A percentile compares a stretch with the other conserved stretches of the same genome.
phyloP scores from a whole-genome alignment of 2,797 vertebrate species.

The Myotis pilosus region DNA sequence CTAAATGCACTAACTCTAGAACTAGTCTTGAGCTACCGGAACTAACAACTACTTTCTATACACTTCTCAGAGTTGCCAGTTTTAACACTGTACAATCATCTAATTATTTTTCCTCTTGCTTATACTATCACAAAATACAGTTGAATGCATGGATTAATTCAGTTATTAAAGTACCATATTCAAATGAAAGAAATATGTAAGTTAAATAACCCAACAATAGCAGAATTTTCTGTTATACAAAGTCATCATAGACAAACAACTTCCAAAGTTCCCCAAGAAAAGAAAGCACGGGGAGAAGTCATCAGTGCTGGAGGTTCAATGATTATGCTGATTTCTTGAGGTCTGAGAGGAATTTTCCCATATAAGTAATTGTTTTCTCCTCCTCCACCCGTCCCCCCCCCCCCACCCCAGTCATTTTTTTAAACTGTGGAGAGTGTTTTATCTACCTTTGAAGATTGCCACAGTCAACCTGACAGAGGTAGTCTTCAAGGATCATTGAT shows the following conservation, averaged over 20 bases:
- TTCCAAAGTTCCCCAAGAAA: not conserved
- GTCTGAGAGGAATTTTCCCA: not conserved
- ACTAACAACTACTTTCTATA: not conserved
- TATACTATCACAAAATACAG: not conserved
- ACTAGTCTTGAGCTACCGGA: not conserved
- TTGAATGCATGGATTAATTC: not conserved
- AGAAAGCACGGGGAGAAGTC: not conserved
- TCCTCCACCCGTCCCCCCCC: no score
- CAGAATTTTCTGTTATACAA: not conserved
- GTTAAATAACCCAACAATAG: not conserved
- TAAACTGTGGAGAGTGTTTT: not conserved
- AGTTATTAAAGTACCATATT: not conserved
- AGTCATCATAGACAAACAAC: not conserved
- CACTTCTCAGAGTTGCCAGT: not conserved
- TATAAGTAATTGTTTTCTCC: not conserved
- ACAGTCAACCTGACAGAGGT: constrained; percentile 9
- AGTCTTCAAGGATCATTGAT: not conserved
- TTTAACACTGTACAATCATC: not conserved
- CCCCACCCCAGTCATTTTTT: not conserved
- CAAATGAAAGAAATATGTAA: not conserved
- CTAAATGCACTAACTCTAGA: not conserved
- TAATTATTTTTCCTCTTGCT: not conserved
- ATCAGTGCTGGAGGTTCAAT: not conserved
- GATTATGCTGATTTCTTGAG: not conserved
- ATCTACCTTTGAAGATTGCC: constrained; percentile 42